A percentile compares a stretch with the other conserved stretches of the same genome.
Evolutionary conservation across 2,888 invertebrate species (phyloP).

Genomic region (Oxyscelio sp.): DNA sequence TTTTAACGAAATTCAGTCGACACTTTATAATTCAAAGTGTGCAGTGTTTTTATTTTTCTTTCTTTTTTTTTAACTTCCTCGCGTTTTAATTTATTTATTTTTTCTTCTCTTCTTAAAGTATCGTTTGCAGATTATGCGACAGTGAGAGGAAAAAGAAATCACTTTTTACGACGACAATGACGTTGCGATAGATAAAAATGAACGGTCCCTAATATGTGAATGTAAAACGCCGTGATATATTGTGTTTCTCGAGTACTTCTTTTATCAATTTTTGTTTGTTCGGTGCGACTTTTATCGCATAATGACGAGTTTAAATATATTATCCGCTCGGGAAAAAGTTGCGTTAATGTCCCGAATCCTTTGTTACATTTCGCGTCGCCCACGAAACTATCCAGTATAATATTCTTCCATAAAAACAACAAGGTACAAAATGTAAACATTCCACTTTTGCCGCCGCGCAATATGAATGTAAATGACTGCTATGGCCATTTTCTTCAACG

Average conservation of each 20-base stretch:
- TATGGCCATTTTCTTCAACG: conserved; percentile 28
- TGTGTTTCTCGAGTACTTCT: conserved; percentile 42
- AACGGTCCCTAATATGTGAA: conserved; percentile 50
- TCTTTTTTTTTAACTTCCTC: too few relatives aligned
- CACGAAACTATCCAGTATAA: conserved; percentile 47
- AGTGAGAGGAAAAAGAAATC: conserved; percentile 39
- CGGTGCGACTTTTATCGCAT: conserved; percentile 44
- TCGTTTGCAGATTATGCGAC: conserved; percentile 35
- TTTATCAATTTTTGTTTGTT: conserved; percentile 53
- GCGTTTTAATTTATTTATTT: too few relatives aligned
- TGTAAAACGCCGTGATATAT: conserved; percentile 54
- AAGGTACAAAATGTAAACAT: conserved; percentile 35
- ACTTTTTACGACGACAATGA: conserved; percentile 50
- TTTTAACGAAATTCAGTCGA: conserved; percentile 14
- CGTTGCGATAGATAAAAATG: conserved; percentile 59
- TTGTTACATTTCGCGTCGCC: conserved; percentile 20
- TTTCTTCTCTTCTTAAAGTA: conserved; percentile 27
- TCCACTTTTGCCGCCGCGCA: conserved; percentile 26
- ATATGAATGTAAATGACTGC: conserved; percentile 44
- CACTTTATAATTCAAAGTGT: conserved; percentile 11
- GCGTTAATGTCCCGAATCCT: conserved; percentile 15
- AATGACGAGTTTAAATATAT: conserved; percentile 54
- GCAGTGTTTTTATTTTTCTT: too few relatives aligned
- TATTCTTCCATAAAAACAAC: conserved; percentile 51
- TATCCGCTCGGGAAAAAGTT: conserved; percentile 30